A percentile compares a stretch with the other conserved stretches of the same genome.
Evolutionary conservation across 1,140 invertebrate genomes (phyloP).

Genomic region (Brachionus asplanchnoidis): DNA sequence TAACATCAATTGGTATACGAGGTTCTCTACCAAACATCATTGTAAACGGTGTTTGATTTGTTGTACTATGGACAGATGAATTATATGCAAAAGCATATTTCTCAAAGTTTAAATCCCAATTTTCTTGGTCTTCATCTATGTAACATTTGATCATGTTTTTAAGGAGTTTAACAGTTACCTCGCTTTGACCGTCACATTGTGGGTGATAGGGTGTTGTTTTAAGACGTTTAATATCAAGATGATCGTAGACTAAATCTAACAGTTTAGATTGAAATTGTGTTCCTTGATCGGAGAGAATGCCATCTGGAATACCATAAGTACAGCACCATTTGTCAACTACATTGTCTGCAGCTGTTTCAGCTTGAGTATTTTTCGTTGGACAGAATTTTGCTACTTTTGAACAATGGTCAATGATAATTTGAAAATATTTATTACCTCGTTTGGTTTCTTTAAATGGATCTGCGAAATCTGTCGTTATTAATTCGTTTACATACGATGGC

Average conservation of each 20-base stretch:
- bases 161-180: constrained; percentile 47
- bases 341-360: constrained; percentile 50
- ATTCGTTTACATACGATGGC: neutral
- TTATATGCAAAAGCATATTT: constrained; percentile 11
- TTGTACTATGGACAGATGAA: neutral
- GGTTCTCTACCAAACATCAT: constrained; percentile 22
- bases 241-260: constrained; percentile 43
- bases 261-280: constrained; percentile 44
- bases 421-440: constrained; percentile 48
- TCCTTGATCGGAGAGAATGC: constrained; percentile 53
- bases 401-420: constrained; percentile 52
- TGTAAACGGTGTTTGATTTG: neutral
- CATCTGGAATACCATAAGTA: constrained; percentile 50
- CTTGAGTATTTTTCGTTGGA: constrained; percentile 50
- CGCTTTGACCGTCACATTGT: constrained; percentile 44
- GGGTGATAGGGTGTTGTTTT: constrained; percentile 46
- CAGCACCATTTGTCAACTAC: constrained; percentile 48
- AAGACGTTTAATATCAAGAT: constrained; percentile 42
- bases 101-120: neutral
- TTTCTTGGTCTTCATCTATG: neutral
- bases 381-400: constrained; percentile 54
- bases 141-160: constrained; percentile 23
- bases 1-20: neutral
- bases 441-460: constrained; percentile 44
- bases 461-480: constrained; percentile 43